Evolutionary conservation across 2,797 vertebrate species (phyloP).

Genomic region (Eupleurogrammus muticus): DNA sequence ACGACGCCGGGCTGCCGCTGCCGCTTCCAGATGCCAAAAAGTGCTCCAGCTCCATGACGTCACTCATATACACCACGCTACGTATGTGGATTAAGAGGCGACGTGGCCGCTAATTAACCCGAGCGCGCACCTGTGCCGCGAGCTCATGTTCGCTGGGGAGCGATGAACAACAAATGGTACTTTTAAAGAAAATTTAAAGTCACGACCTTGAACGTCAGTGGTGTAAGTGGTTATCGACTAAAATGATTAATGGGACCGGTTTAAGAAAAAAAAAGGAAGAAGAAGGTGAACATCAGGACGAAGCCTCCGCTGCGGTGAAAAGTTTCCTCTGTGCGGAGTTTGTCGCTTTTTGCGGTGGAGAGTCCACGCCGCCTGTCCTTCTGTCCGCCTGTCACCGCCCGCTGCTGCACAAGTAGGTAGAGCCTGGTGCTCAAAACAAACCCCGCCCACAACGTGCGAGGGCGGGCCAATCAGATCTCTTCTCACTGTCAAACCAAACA

Average conservation of each 20-base stretch:
- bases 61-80: too few species aligned
- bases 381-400: slow-evolving; percentile 21
- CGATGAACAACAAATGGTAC: not conserved
- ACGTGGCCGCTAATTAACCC: slow-evolving; percentile 39
- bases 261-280: too few species aligned
- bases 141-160: slow-evolving; percentile 27
- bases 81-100: not conserved
- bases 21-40: slow-evolving; percentile 32
- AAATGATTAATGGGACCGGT: not conserved
- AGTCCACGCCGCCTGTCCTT: too few species aligned
- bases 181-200: slow-evolving; percentile 17
- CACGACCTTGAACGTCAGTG: slow-evolving; percentile 22
- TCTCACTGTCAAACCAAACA: slow-evolving; percentile 13
- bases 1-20: slow-evolving; percentile 48
- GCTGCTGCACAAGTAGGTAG: not conserved
- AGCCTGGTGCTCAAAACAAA: not conserved
- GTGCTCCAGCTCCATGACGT: slow-evolving; percentile 51
- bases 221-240: not conserved
- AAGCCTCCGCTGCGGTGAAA: slow-evolving; percentile 6
- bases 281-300: not conserved
- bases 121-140: slow-evolving; percentile 58
- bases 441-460: slow-evolving; percentile 58
- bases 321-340: not conserved
- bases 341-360: not conserved
- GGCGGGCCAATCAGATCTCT: slow-evolving; percentile 57